phyloP scores from a whole-genome alignment of 1,140 invertebrate genomes.

The Trichogramma pretiosum region DNA sequence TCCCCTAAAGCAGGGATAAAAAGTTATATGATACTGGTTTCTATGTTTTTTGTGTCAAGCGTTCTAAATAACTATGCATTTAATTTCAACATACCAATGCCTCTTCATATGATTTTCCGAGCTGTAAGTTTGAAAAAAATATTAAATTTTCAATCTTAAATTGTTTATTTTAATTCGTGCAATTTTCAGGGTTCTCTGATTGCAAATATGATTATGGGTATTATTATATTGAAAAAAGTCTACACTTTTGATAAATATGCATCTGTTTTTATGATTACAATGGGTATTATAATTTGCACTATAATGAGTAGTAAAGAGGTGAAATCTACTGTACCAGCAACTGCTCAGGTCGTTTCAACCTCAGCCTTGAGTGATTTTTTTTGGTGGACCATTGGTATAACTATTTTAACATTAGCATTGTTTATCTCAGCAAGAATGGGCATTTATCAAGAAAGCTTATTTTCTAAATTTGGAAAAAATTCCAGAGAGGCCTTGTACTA shows the following conservation, averaged over 20 bases:
- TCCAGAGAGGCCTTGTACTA: constrained; percentile 51
- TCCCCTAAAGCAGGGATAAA: constrained; percentile 63
- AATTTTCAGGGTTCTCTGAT: constrained; percentile 79
- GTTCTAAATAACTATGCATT: constrained; percentile 95
- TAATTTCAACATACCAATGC: constrained; percentile 95
- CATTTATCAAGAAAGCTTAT: constrained; percentile 90
- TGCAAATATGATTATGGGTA: constrained; percentile 93
- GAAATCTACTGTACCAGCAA: constrained; percentile 31
- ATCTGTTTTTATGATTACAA: constrained; percentile 85
- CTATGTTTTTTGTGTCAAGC: constrained; percentile 86
- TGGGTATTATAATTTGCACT: constrained; percentile 87
- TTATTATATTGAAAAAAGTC: constrained; percentile 77
- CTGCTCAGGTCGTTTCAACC: constrained; percentile 26
- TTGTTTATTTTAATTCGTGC: neutral
- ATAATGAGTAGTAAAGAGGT: constrained; percentile 73
- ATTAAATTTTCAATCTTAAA: neutral
- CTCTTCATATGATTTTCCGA: constrained; percentile 97
- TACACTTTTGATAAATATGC: constrained; percentile 83
- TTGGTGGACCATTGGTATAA: constrained; percentile 79
- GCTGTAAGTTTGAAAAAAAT: constrained; percentile 60
- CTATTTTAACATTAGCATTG: constrained; percentile 76
- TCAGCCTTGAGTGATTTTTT: constrained; percentile 54
- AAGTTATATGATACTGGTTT: constrained; percentile 76
- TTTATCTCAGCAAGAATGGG: constrained; percentile 93
- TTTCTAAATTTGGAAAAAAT: constrained; percentile 83